Percentiles rank a stretch among this genome's conserved stretches.
phyloP scores from a whole-genome alignment of 2,888 invertebrate genomes.

The Metopia argyrocephala region DNA sequence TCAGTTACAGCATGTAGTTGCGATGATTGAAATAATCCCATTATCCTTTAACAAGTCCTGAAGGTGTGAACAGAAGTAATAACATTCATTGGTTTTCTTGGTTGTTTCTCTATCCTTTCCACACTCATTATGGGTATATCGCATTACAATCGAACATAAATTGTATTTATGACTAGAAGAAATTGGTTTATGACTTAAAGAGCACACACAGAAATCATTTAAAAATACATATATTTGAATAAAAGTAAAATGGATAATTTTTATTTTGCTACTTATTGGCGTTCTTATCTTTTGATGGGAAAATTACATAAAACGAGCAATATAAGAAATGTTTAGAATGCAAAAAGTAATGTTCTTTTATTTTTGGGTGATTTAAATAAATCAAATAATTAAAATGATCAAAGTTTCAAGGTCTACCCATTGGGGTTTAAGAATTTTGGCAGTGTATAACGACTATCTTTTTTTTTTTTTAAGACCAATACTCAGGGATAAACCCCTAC shows the following conservation, averaged over 20 bases:
- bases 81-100: conserved; percentile 23
- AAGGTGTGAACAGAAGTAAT: conserved; percentile 52
- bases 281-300: not conserved
- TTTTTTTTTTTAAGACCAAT: too few relatives aligned
- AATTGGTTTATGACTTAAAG: conserved; percentile 42
- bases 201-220: conserved; percentile 4
- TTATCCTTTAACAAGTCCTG: conserved; percentile 43
- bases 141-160: not conserved
- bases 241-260: conserved; percentile 12
- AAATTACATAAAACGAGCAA: too few relatives aligned
- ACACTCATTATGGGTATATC: not conserved
- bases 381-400: too few relatives aligned
- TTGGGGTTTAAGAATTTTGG: too few relatives aligned
- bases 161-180: not conserved
- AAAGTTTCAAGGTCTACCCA: too few relatives aligned
- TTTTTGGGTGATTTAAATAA: too few relatives aligned
- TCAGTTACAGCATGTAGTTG: not conserved
- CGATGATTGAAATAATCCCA: conserved; percentile 53
- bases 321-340: too few relatives aligned
- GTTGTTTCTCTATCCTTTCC: conserved; percentile 13
- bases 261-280: not conserved
- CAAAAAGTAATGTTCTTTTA: too few relatives aligned
- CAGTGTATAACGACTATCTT: too few relatives aligned
- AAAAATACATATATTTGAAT: conserved; percentile 23
- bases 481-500: too few relatives aligned